Conservation (phyloP, 2,797 vertebrate genomes). For the Falco columbarius region DNA sequence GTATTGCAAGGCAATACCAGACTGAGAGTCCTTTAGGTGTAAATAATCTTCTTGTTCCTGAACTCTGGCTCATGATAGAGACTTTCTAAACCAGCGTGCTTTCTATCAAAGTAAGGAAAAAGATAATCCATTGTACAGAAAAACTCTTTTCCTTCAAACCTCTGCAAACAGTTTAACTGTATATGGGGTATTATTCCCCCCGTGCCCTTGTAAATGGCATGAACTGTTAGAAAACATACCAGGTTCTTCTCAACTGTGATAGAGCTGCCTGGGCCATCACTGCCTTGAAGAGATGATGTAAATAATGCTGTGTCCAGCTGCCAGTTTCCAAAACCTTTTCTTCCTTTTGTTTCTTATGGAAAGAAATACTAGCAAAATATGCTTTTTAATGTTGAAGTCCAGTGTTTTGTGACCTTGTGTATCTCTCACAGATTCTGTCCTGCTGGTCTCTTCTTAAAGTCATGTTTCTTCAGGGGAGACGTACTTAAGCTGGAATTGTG, state of each 20-base stretch:
- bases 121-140: background rate
- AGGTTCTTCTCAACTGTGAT: background rate
- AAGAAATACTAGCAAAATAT: background rate
- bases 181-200: background rate
- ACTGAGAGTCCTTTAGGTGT: background rate
- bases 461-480: accelerated
- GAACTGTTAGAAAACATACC: accelerated
- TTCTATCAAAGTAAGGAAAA: background rate
- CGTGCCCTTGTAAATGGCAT: background rate
- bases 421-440: background rate
- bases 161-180: background rate
- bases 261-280: background rate
- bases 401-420: background rate
- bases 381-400: background rate
- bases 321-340: background rate
- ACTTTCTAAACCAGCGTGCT: background rate
- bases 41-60: background rate
- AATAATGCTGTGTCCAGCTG: background rate
- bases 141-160: background rate
- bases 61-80: background rate
- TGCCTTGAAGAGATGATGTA: background rate
- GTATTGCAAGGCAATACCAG: background rate
- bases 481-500: accelerated
- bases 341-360: background rate
- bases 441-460: background rate